These are phyloP conservation scores for Hemichromis elongatus DNA, from an alignment of 2,113 vertebrate species.

Conservation along the genomic window DNA sequence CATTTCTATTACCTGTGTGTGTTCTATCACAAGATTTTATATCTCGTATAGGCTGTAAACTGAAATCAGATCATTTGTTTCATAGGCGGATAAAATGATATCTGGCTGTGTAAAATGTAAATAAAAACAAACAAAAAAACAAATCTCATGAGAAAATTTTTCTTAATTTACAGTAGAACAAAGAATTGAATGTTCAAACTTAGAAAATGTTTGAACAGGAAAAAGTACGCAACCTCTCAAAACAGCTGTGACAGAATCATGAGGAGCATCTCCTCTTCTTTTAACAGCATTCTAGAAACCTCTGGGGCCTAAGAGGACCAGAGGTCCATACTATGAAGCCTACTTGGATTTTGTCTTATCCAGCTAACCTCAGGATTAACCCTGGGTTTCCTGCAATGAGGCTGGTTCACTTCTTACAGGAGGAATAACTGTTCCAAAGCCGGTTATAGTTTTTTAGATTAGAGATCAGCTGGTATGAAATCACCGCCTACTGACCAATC, in stretches of 20 bases:
- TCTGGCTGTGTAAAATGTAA: background rate
- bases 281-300: too few relatives aligned
- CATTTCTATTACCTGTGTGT: background rate
- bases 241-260: too few relatives aligned
- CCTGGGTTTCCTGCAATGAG: background rate
- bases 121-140: background rate
- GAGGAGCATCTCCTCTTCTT: too few relatives aligned
- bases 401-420: background rate
- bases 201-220: too few relatives aligned
- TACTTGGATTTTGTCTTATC: background rate
- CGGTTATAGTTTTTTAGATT: background rate
- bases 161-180: background rate
- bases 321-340: background rate
- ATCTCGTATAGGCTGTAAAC: background rate
- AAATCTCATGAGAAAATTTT: background rate
- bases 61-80: background rate
- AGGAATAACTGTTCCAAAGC: background rate
- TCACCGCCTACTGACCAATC: background rate
- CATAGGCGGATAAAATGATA: background rate
- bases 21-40: background rate
- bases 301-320: background rate
- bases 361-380: background rate
- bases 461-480: background rate
- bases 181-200: background rate
- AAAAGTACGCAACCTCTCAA: too few relatives aligned